Evolutionary conservation across 2,888 invertebrate species (phyloP).

Genomic region (Acanthosoma haemorrhoidale): DNA sequence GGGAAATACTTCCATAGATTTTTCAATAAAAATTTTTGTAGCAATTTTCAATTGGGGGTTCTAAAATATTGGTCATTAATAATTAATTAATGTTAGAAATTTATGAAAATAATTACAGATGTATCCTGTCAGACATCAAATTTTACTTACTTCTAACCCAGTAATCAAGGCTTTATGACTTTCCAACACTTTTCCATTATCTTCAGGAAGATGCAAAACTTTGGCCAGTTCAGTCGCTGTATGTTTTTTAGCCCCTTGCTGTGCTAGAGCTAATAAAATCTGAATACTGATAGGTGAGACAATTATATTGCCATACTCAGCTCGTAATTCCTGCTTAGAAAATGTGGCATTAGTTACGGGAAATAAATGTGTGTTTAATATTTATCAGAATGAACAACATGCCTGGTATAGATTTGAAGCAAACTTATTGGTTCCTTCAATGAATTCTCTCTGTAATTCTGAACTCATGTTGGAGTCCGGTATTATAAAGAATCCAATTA

Average conservation of each 20-base stretch:
- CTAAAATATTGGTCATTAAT: constrained; percentile 22
- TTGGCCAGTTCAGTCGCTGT: not conserved
- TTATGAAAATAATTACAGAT: too few relatives aligned
- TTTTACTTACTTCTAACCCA: not conserved
- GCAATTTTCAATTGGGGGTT: constrained; percentile 56
- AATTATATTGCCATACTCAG: not conserved
- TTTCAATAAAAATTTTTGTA: constrained; percentile 64
- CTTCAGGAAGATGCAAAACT: not conserved
- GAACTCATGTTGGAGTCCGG: too few relatives aligned
- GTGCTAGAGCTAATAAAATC: not conserved
- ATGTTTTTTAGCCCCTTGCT: not conserved
- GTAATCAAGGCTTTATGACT: not conserved
- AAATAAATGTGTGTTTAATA: too few relatives aligned
- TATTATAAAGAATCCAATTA: too few relatives aligned
- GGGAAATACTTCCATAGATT: constrained; percentile 51
- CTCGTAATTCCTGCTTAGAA: not conserved
- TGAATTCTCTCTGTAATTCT: too few relatives aligned
- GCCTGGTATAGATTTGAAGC: not conserved
- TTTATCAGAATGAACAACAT: not conserved
- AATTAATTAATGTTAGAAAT: too few relatives aligned
- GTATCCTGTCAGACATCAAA: too few relatives aligned
- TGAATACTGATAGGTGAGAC: not conserved
- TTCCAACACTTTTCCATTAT: not conserved
- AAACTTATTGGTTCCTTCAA: not conserved
- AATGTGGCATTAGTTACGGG: too few relatives aligned